Evolutionary conservation across 2,113 vertebrate genomes (phyloP), one percentile per base, ranked within the genome.

Genomic region (Actenoides hombroni): DNA sequence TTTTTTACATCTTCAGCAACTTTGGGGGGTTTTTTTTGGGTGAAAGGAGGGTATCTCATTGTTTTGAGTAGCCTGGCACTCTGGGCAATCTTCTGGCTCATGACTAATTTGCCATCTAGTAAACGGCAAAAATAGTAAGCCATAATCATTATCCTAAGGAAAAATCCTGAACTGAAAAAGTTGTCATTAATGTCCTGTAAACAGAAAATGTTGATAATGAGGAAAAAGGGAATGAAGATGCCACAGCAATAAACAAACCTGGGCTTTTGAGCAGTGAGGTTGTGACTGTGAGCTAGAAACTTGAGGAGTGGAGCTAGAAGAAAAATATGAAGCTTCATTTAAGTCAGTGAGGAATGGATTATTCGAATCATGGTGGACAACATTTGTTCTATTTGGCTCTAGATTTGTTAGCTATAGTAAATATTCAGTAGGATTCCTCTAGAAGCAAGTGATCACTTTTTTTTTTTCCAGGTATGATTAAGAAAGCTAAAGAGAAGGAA

Each of bases 401-500:
- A 11, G 39, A 49, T 69, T 60, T 33, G 11, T 44, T 56, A 5
- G 5, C 6, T 69, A 6, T 5, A 65, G 39, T 20, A 65, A 83
- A 61, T 46, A 54, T 35, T 79, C 86, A 17, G 65, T 7, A 37
- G 3, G 14, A 51, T 86, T 61, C 21, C 29, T 56, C 71, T 11
- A 61, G 25, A 56, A 13, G 6, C 0, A 0, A 5, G 1, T 28
- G 31, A 49, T 29, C 65, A 13, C 42, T 83, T 5, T 74, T 69
- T 10, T 83, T 5, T 74, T 69, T 85, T 65, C 35, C 51, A 65
- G 10, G 29, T 79, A 39, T 40, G 51, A 5, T 64, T n/a, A 44
- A 64, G 39, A 44, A 76, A 56, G 14, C 9, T 57, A 67, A 67
- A 76, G 23, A 51, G 42, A 59, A 84, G 21, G 21, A 80, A 86